Evolutionary conservation across 1,140 invertebrate genomes (phyloP), one percentile per base, ranked within the genome.

Genomic region (Plectrocnemia conspersa): DNA sequence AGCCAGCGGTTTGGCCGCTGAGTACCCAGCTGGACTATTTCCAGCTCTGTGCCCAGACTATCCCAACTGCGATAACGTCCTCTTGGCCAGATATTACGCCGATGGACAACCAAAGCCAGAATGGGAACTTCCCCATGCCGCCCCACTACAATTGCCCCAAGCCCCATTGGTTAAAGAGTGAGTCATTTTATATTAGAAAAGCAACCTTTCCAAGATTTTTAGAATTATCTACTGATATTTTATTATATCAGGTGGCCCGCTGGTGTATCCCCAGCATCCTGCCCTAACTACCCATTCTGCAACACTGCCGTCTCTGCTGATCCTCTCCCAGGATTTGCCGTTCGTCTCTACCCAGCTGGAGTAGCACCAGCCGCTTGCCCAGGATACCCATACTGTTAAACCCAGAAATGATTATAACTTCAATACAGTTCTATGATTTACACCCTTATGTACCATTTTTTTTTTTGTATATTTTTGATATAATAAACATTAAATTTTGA

Each of bases 201-300:
- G n/a, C n/a, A n/a, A n/a, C n/a, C n/a, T n/a, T n/a, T n/a, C n/a
- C n/a, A n/a, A n/a, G n/a, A n/a, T n/a, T n/a, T n/a, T n/a, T n/a
- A n/a, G n/a, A 16, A 64, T 63, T 54, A 38, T 66, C 68, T 54
- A 57, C 64, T 60, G 38, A 64, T 63, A 59, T n/a, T 13, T 22
- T 24, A 29, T 36, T 13, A 70, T 68, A 11, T 65, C 22, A 68
- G 69, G 53, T 77, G 76, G 60, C 77, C 77, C 3, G 77, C 77
- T 32, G 74, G 73, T 61, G 70, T 78, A 53, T 71, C 72, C 56
- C 66, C 77, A 2, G 70, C 76, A 5, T 65, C 71, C 29, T 80
- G 78, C 67, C 78, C 77, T 55, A 80, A 79, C 73, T 79, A 79
- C 65, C 78, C 79, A 1, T 80, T 75, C 73, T 79, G 78, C 62